These are phyloP conservation scores for Halcyon smyrnensis DNA, from an alignment of 2,797 vertebrate species.

Conservation along the genomic window DNA sequence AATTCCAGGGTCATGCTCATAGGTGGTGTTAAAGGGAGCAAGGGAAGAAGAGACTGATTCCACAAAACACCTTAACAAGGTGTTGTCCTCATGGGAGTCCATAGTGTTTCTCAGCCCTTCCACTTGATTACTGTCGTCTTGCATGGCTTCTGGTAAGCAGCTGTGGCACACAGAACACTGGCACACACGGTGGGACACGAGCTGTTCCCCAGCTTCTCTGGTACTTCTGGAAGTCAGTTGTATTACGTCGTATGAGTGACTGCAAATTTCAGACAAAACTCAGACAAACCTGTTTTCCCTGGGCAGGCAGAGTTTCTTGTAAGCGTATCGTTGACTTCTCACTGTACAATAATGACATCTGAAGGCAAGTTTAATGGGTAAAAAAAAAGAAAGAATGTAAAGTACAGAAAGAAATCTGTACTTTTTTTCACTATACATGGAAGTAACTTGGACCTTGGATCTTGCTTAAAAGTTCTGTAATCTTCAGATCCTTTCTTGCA, in stretches of 20 bases:
- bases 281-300: neutral
- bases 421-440: fast-evolving
- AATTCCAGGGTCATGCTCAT: neutral
- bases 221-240: neutral
- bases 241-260: neutral
- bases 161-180: neutral
- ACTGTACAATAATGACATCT: neutral
- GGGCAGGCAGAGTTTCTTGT: neutral
- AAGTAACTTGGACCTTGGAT: neutral
- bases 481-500: neutral
- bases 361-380: neutral
- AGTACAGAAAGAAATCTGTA: neutral
- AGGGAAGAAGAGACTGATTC: neutral
- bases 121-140: neutral
- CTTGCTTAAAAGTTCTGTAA: neutral
- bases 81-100: neutral
- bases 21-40: neutral
- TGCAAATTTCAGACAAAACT: neutral
- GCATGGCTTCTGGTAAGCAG: neutral
- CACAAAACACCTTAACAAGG: neutral
- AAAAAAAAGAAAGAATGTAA: neutral
- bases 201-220: neutral
- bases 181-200: neutral
- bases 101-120: neutral
- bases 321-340: neutral